phyloP scores from a whole-genome alignment of 1,140 invertebrate species.

The Leptinotarsa undecemlineata region DNA sequence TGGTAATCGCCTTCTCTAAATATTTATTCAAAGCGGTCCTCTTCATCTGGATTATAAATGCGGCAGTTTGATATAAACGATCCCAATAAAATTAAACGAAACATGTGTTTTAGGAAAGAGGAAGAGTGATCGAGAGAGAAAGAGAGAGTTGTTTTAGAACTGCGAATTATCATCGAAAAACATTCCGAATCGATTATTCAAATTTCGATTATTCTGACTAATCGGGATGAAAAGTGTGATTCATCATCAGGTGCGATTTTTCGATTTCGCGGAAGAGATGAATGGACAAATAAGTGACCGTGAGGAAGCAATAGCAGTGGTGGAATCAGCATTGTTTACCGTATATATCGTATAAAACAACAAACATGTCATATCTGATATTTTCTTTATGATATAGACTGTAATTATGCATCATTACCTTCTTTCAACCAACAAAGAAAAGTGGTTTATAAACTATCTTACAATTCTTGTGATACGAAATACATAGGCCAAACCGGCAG shows the following conservation, averaged over 20 bases:
- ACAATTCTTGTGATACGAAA: too few relatives aligned
- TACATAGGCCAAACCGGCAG: too few relatives aligned
- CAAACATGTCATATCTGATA: too few relatives aligned
- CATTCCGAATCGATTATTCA: neutral
- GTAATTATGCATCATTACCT: too few relatives aligned
- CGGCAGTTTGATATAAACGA: constrained; percentile 14
- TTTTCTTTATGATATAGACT: too few relatives aligned
- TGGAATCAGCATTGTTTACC: neutral
- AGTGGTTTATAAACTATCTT: too few relatives aligned
- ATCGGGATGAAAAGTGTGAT: neutral
- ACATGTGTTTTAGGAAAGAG: neutral
- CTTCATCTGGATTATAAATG: constrained; percentile 9
- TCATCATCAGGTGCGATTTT: constrained; percentile 5
- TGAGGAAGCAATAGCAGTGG: neutral
- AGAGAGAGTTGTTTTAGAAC: too few relatives aligned
- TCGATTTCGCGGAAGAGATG: neutral
- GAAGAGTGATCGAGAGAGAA: too few relatives aligned
- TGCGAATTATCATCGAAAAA: neutral
- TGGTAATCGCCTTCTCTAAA: constrained; percentile 10
- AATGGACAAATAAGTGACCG: neutral
- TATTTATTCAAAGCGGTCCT: constrained; percentile 9
- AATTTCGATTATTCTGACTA: neutral
- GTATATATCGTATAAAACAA: too few relatives aligned
- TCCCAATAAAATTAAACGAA: constrained; percentile 1
- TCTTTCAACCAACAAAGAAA: too few relatives aligned